Conservation (phyloP, 2,113 vertebrate genomes). For the Ramphastos sulfuratus region DNA sequence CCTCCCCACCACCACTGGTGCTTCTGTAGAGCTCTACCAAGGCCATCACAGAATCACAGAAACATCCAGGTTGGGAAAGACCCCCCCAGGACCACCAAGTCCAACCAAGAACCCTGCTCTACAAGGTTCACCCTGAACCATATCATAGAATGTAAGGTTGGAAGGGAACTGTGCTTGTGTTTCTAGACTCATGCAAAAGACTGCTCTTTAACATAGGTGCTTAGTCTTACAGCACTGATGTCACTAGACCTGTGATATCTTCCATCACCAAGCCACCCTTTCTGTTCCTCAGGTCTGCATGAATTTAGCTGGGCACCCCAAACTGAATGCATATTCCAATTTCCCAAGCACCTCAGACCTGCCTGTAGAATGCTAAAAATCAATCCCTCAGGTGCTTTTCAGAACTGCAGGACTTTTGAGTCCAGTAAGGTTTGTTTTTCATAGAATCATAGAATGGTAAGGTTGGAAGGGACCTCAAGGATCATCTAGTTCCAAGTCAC, state of each 20-base stretch:
- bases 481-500: no score
- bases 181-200: not conserved
- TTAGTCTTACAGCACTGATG: not conserved
- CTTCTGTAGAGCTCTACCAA: not conserved
- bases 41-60: not conserved
- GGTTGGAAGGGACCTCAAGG: no score
- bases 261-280: not conserved
- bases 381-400: not conserved
- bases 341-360: not conserved
- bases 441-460: no score
- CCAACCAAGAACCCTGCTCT: no score
- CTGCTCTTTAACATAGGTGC: not conserved
- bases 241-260: not conserved
- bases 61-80: no score
- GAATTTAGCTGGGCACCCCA: not conserved
- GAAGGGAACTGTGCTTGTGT: not conserved
- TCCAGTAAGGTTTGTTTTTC: no score
- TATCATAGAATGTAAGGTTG: no score
- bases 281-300: not conserved
- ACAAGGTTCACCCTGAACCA: no score
- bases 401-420: not conserved
- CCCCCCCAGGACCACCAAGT: no score
- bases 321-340: fast-evolving
- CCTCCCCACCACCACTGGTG: not conserved
- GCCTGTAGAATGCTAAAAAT: not conserved